Evolutionary conservation across 2,888 invertebrate species (phyloP).

Genomic region (Macrosiphum euphorbiae): DNA sequence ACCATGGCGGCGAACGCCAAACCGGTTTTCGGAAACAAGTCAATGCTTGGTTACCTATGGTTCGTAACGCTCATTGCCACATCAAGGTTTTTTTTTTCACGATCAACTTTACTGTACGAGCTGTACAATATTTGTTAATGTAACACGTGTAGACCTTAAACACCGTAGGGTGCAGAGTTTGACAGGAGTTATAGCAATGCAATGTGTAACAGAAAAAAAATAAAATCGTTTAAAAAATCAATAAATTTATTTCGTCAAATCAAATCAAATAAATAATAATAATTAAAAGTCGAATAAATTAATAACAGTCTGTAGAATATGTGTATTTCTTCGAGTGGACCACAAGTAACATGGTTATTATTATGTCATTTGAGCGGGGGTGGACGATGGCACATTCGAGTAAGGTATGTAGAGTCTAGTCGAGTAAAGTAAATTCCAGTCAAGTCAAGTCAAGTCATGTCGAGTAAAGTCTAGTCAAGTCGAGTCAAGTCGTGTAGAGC

Average conservation of each 20-base stretch:
- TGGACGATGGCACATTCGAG: not conserved
- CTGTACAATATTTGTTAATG: not conserved
- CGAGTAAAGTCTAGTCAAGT: too few species aligned
- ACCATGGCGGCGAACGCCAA: not conserved
- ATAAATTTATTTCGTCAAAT: conserved; percentile 26
- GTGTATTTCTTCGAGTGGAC: not conserved
- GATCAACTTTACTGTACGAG: not conserved
- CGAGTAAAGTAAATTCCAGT: not conserved
- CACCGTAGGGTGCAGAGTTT: not conserved
- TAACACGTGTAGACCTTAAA: not conserved
- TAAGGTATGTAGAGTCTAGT: not conserved
- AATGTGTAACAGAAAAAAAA: not conserved
- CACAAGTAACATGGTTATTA: not conserved
- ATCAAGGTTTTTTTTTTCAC: not conserved
- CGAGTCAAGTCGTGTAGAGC: not conserved
- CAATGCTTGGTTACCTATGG: not conserved
- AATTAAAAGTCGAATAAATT: not conserved
- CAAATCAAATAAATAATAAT: not conserved
- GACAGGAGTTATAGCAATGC: not conserved
- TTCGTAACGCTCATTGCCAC: not conserved
- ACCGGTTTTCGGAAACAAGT: not conserved
- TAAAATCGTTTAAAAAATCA: not conserved
- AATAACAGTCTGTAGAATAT: not conserved
- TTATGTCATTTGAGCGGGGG: not conserved
- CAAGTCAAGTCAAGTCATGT: not conserved